Conservation (phyloP, 2,113 vertebrate genomes). For the Petrocephalus microphthalmus region DNA sequence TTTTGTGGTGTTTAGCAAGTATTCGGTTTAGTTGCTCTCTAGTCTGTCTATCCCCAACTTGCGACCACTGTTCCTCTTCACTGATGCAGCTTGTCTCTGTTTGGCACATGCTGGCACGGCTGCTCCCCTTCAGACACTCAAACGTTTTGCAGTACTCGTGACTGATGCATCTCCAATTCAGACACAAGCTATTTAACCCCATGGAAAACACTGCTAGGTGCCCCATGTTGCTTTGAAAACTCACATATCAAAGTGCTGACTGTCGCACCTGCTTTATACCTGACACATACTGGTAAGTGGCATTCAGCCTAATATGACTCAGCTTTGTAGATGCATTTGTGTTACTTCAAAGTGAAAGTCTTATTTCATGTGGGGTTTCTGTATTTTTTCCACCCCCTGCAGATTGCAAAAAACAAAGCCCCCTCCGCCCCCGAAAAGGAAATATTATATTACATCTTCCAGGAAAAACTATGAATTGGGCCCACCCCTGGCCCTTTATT, state of each 20-base stretch:
- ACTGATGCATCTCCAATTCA: not conserved
- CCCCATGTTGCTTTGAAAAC: not conserved
- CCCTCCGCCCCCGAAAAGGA: not conserved
- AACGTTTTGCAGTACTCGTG: not conserved
- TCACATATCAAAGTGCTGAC: not conserved
- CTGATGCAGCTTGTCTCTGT: not conserved
- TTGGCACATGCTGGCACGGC: not conserved
- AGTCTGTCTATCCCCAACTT: not conserved
- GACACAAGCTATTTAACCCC: not conserved
- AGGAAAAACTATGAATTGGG: not conserved
- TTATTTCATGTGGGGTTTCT: not conserved
- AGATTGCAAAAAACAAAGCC: not conserved
- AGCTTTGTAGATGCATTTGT: not conserved
- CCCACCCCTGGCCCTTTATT: not conserved
- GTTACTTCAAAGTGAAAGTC: not conserved
- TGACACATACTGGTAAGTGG: not conserved
- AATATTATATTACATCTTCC: not conserved
- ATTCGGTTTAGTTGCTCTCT: not conserved
- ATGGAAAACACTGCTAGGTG: not conserved
- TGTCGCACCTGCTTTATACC: not conserved
- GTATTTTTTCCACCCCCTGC: not conserved
- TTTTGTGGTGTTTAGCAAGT: not conserved
- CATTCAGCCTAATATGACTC: not conserved
- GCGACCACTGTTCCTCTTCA: not conserved
- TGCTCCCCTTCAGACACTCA: not conserved